These are phyloP conservation scores for Acanthisitta chloris DNA, from an alignment of 2,113 vertebrate genomes.

Conservation along the genomic window DNA sequence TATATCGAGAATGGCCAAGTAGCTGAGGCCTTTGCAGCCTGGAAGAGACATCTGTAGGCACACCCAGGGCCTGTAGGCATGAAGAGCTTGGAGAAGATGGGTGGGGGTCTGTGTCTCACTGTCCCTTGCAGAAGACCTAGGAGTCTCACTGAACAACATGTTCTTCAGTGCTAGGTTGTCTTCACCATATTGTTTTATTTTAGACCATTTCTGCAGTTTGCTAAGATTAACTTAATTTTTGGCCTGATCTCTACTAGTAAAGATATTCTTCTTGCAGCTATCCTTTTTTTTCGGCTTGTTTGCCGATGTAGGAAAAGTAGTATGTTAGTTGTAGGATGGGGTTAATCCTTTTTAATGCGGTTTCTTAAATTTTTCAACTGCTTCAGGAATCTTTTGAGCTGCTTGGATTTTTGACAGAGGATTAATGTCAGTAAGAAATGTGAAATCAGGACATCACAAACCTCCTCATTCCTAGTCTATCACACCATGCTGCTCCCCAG, in stretches of 20 bases:
- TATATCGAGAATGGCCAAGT: not conserved
- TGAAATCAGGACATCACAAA: not conserved
- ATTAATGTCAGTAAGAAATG: conserved; percentile 37
- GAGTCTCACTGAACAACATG: not conserved
- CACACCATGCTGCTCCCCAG: not conserved
- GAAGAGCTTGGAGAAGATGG: not conserved
- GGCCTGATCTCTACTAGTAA: not conserved
- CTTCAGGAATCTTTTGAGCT: conserved; percentile 26
- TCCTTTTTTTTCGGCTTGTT: not conserved
- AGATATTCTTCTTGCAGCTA: not conserved
- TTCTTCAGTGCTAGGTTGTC: not conserved
- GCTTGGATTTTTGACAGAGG: conserved; percentile 39
- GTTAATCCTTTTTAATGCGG: not conserved
- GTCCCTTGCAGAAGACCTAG: not conserved
- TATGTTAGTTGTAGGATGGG: not conserved
- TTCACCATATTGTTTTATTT: not conserved
- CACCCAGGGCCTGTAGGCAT: not conserved
- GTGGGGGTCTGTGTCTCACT: not conserved
- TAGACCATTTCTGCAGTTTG: not conserved
- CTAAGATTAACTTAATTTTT: not conserved
- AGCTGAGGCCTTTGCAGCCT: not conserved
- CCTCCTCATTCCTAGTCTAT: not conserved
- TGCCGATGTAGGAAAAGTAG: not conserved
- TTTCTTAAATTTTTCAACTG: conserved; percentile 24
- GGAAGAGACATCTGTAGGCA: not conserved